phyloP scores from a whole-genome alignment of 2,888 invertebrate species.

The Hirtodrosophila alboralis region DNA sequence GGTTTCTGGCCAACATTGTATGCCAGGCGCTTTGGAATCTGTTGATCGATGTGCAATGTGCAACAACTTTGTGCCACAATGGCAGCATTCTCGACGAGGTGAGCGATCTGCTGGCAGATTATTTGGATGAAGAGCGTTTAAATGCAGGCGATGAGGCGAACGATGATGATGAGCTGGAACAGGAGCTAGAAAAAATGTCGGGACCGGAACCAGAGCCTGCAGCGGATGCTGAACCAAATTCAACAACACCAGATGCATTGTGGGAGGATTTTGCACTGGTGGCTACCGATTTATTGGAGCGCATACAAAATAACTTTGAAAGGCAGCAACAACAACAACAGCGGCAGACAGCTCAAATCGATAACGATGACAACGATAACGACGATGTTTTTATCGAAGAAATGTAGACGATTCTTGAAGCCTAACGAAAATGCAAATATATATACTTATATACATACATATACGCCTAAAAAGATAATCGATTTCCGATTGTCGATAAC shows the following conservation, averaged over 20 bases:
- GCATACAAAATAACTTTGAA: conserved; percentile 81
- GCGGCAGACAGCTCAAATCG: conserved; percentile 20
- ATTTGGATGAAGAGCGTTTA: conserved; percentile 86
- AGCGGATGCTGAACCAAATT: conserved; percentile 17
- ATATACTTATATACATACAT: conserved; percentile 4
- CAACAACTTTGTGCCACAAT: conserved; percentile 38
- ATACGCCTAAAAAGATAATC: background rate
- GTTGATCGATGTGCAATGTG: conserved; percentile 85
- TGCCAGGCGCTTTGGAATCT: conserved; percentile 91
- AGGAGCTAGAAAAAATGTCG: conserved; percentile 7
- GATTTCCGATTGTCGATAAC: background rate
- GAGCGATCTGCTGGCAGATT: conserved; percentile 85
- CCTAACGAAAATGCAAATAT: conserved; percentile 16
- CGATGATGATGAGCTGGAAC: conserved; percentile 34
- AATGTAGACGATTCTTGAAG: conserved; percentile 54
- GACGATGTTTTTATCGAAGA: conserved; percentile 80
- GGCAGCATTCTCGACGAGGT: conserved; percentile 86
- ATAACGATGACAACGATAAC: conserved; percentile 61
- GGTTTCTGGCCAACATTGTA: conserved; percentile 89
- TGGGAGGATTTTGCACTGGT: conserved; percentile 92
- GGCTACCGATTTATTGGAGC: conserved; percentile 89
- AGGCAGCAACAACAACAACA: conserved; percentile 46
- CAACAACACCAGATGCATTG: conserved; percentile 69
- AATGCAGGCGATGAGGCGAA: conserved; percentile 27
- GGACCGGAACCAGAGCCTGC: background rate